These are phyloP conservation scores for Podotricha telesiphe DNA, from an alignment of 2,888 invertebrate species.

Conservation along the genomic window DNA sequence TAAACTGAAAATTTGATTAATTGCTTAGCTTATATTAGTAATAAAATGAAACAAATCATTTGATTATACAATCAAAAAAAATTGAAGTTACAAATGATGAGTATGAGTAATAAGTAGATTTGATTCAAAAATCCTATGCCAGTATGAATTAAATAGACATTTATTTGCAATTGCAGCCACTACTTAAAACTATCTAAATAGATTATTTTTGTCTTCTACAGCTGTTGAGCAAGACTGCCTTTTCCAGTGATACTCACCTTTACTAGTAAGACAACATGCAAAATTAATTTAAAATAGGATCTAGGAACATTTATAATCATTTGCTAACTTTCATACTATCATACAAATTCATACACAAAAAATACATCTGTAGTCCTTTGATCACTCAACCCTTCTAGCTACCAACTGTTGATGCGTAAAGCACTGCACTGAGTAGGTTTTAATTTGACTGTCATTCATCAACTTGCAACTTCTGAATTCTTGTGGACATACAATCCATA, in stretches of 20 bases:
- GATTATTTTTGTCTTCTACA: constrained; percentile 19
- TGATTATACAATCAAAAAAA: not conserved
- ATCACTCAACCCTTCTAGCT: constrained; percentile 58
- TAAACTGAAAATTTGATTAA: not conserved
- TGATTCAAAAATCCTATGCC: not conserved
- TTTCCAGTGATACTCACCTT: constrained; percentile 46
- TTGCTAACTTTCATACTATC: constrained; percentile 56
- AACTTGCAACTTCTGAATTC: constrained; percentile 85
- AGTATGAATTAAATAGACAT: constrained; percentile 22
- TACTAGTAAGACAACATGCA: constrained; percentile 54
- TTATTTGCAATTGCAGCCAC: constrained; percentile 42
- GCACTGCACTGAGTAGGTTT: constrained; percentile 24
- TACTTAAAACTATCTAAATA: constrained; percentile 21
- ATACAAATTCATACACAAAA: constrained; percentile 70
- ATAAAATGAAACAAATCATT: not conserved
- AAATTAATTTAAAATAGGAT: constrained; percentile 59
- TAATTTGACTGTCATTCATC: constrained; percentile 75
- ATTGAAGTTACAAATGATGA: not conserved
- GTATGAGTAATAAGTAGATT: not conserved
- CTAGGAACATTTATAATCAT: constrained; percentile 71
- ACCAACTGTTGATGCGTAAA: constrained; percentile 50
- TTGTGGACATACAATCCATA: constrained; percentile 85
- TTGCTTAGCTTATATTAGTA: not conserved
- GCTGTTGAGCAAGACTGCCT: constrained; percentile 46
- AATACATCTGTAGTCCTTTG: constrained; percentile 63